Evolutionary conservation across 2,113 vertebrate genomes (phyloP).

Genomic region (Chinchilla lanigera): DNA sequence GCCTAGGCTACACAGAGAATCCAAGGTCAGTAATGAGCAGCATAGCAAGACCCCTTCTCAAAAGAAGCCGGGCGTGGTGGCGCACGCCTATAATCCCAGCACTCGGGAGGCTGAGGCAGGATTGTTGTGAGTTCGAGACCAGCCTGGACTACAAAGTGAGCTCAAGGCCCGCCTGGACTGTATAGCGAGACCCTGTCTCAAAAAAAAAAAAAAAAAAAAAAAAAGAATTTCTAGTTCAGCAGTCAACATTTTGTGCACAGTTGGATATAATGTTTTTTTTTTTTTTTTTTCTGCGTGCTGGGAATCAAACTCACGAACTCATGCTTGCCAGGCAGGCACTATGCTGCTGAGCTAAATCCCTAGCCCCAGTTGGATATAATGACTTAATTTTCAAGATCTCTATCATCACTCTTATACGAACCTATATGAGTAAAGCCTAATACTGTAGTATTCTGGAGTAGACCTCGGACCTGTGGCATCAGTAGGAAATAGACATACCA

Average conservation of each 20-base stretch:
- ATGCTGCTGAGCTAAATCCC: no score
- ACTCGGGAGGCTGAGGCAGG: no score
- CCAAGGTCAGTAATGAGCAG: not conserved
- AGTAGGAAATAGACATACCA: constrained; percentile 44
- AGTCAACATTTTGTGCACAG: constrained; percentile 28
- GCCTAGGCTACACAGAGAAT: not conserved
- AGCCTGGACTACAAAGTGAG: no score
- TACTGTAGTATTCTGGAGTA: not conserved
- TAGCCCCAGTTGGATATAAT: not conserved
- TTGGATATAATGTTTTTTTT: not conserved
- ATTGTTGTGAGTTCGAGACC: no score
- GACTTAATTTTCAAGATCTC: constrained; percentile 39
- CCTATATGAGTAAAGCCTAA: constrained; percentile 29
- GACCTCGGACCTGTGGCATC: not conserved
- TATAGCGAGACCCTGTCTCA: no score
- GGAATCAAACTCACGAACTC: no score
- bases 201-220: no score
- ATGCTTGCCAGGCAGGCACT: no score
- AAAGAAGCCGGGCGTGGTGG: not conserved
- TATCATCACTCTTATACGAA: not conserved
- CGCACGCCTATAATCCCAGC: no score
- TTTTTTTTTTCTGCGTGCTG: no score
- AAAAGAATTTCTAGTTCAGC: no score
- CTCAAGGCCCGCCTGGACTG: no score
- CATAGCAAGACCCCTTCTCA: not conserved